Evolutionary conservation across 2,888 invertebrate species (phyloP), one percentile per base, ranked within the genome.

Genomic region (Ormyrus rosae): DNA sequence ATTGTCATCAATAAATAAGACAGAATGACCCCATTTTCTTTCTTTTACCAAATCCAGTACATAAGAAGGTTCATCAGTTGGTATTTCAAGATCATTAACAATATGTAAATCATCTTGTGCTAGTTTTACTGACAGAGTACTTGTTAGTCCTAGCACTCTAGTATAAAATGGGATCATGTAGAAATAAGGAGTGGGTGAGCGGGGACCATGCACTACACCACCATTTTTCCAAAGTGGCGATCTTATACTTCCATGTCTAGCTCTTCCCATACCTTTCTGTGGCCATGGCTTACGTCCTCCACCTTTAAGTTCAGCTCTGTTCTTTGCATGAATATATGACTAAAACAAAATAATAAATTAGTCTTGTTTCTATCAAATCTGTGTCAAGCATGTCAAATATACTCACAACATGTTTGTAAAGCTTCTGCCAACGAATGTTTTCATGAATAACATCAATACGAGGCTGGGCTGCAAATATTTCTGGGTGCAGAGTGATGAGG

Each of bases 251-350:
- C 98, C 98, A 88, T 98, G 98, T 63, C 99, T 93, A 0, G 99
- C 96, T 84, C 94, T 93, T 0, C 99, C 99, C 50, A 93, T 88
- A 45, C 98, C 98, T 91, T 99, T 99, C 89, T 99, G 99, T 0
- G 97, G 97, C 98, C 98, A 99, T 0, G 99, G 99, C 87, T 99
- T 99, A 48, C 93, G 93, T 0, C 97, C 97, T 73, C 98, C 97
- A 56, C 98, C 98, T 68, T 94, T 92, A 76, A 96, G 95, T 92
- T 99, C 99, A 0, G 96, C 95, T 77, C 97, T 92, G 0, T 95
- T 94, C 89, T 96, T 95, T 2, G 95, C 93, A 86, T 95, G 93
- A 0, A 95, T 95, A 92, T 95, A 97, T 85, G 95, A 94, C 90
- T 93, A 76, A 83, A 85, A 83, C 81, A 78, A 65, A 1, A 65